Evolutionary conservation across 2,113 vertebrate genomes (phyloP).

Genomic region (Ramphastos sulfuratus): DNA sequence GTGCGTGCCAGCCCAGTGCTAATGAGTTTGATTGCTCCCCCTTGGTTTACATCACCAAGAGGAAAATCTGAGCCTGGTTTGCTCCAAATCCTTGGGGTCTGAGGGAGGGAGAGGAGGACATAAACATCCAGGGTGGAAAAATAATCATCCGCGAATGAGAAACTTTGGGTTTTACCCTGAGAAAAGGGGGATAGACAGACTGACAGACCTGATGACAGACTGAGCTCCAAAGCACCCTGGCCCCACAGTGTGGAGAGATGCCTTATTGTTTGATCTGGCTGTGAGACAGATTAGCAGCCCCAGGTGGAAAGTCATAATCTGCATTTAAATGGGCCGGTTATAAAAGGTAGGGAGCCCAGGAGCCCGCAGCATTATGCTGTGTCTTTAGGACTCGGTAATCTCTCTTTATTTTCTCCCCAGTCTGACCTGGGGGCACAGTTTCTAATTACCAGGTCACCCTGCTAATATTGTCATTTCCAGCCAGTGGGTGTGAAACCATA

Average conservation of each 20-base stretch:
- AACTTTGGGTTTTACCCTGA: conserved; percentile 20
- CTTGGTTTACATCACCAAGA: not conserved
- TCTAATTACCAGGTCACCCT: conserved; percentile 67
- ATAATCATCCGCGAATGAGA: not conserved
- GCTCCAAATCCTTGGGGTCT: not conserved
- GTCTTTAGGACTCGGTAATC: conserved; percentile 70
- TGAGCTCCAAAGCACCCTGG: not conserved
- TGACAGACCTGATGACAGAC: not conserved
- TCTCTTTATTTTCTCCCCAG: conserved; percentile 65
- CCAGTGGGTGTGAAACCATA: conserved; percentile 49
- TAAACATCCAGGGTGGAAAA: not conserved
- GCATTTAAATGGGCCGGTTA: conserved; percentile 45
- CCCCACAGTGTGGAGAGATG: conserved; percentile 22
- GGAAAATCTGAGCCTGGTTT: not conserved
- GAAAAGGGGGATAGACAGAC: conserved; percentile 14
- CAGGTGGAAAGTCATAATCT: conserved; percentile 69
- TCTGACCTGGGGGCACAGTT: conserved; percentile 70
- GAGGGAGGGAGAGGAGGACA: not conserved
- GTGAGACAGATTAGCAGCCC: conserved; percentile 66
- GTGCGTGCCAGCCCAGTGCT: not conserved
- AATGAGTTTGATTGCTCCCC: not conserved
- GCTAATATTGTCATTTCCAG: conserved; percentile 75
- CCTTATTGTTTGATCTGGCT: conserved; percentile 59
- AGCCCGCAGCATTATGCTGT: conserved; percentile 61
- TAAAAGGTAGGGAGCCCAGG: conserved; percentile 61